Evolutionary conservation across 30 jellyfish, hydroid and myxozoan genomes (phyloP), one percentile per base, ranked within the genome.

Genomic region (Euphysa ruthae): DNA sequence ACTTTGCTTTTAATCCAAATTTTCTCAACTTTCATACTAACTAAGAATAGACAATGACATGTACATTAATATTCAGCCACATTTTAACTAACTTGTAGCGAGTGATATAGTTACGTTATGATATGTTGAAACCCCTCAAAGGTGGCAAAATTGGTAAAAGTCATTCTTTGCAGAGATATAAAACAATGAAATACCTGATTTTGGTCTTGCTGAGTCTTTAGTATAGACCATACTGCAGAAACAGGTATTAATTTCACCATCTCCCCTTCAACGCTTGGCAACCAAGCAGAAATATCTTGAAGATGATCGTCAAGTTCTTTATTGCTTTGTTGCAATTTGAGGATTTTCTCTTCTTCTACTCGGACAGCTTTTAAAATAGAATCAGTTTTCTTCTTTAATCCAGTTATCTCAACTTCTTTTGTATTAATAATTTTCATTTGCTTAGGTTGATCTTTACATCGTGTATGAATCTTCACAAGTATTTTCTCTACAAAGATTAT

Each of bases 211-310:
- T 85, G 96, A n/a, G 69, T 49, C 58, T 66, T 65, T 65, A 85
- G 64, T 16, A 79, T 66, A 28, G 43, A 68, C 56, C 54, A 85
- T 51, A 75, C 78, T n/a, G 94, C 94, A 26, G 96, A 85, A 28
- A 85, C 80, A 4, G 96, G 96, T 27, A 92, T 71, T 49, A 62
- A 76, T 38, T 72, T 85, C 34, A 85, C 79, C 15, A 77, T 68
- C 35, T 57, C 82, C 4, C 92, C 79, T 55, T 85, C 96, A 16
- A 60, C 58, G 14, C 12, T 43, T 18, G 96, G 92, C 46, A 85
- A 70, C 94, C 92, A 78, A 23, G 21, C 35, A 13, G 35, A 19
- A n/a, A 72, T 62, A 43, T 69, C 77, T 21, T 66, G 61, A 27
- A 85, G 52, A 55, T 46, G 55, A 4, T 72, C 77, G 10, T 73